Evolutionary conservation across 2,888 invertebrate genomes (phyloP), one percentile per base, ranked within the genome.

Genomic region (Tromatobia lineatoria): DNA sequence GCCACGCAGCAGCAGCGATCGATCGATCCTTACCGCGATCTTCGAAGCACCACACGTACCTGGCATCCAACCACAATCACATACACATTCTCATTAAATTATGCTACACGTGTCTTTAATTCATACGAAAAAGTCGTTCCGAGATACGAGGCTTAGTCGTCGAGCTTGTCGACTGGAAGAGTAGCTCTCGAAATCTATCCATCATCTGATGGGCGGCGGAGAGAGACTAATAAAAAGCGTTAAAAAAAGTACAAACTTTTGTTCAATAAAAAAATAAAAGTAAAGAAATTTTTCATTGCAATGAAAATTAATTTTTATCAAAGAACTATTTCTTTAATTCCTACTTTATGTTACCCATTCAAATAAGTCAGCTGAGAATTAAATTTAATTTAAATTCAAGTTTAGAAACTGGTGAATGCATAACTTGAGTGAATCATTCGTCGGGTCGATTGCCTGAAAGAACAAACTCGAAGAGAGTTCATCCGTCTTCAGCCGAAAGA

Each of bases 21-120:
- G 57, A 67, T 42, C 54, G 71, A 57, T 57, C 71, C 20, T 71
- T 25, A 18, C 23, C 23, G 8, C 57, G 25, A 71, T 71, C 54
- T 57, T 23, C 42, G 8, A 25, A 38, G 57, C 38, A 38, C 54
- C 34, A 71, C 70, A 38, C 57, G 25, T 20, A 29, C 0, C 25
- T 25, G 13, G 25, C 11, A 25, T 25, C 15, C 25, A 6, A 25
- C 25, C 23, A 20, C 54, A 1, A 8, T 8, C 20, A 23, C 25
- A 15, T 25, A 25, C 57, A 57, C 25, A 25, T 57, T 25, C 57
- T 57, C 57, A 23, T 57, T 57, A 25, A 57, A 57, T 57, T 25
- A 57, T 57, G 57, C 57, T 23, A 25, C 57, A 57, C 23, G 57
- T 57, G 57, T 57, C 13, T 57, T 57, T 57, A 23, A 25, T 57